Evolutionary conservation across 2,888 invertebrate genomes (phyloP).

Genomic region (Anthrax anthrax): DNA sequence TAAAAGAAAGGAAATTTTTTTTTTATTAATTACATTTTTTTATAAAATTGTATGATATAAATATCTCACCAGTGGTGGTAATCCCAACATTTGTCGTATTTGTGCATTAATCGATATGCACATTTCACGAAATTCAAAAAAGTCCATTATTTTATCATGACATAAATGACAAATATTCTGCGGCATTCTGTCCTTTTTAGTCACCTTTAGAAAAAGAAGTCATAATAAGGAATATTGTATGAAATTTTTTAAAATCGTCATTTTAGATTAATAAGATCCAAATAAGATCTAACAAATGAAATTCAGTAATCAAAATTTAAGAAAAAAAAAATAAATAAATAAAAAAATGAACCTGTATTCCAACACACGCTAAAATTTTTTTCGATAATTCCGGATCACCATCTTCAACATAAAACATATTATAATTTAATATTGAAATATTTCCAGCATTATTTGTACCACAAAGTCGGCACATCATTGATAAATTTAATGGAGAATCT

Average conservation of each 20-base stretch:
- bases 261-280: neutral
- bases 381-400: slow-evolving; percentile 25
- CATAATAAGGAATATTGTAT: no score
- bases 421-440: slow-evolving; percentile 21
- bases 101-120: slow-evolving; percentile 39
- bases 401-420: slow-evolving; percentile 17
- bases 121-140: slow-evolving; percentile 44
- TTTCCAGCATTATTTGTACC: slow-evolving; percentile 32
- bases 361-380: slow-evolving; percentile 26
- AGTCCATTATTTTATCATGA: slow-evolving; percentile 47
- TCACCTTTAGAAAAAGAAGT: slow-evolving; percentile 32
- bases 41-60: no score
- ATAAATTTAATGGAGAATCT: slow-evolving; percentile 27
- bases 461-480: slow-evolving; percentile 33
- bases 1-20: no score
- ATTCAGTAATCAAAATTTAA: neutral
- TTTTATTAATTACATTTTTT: no score
- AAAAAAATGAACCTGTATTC: slow-evolving; percentile 21
- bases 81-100: slow-evolving; percentile 34
- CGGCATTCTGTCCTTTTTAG: slow-evolving; percentile 44
- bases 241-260: no score
- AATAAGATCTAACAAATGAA: no score
- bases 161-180: slow-evolving; percentile 45
- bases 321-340: neutral
- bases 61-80: slow-evolving; percentile 11